These are phyloP conservation scores for Hylyphantes graminicola DNA, from an alignment of 1,140 invertebrate species.

Conservation along the genomic window DNA sequence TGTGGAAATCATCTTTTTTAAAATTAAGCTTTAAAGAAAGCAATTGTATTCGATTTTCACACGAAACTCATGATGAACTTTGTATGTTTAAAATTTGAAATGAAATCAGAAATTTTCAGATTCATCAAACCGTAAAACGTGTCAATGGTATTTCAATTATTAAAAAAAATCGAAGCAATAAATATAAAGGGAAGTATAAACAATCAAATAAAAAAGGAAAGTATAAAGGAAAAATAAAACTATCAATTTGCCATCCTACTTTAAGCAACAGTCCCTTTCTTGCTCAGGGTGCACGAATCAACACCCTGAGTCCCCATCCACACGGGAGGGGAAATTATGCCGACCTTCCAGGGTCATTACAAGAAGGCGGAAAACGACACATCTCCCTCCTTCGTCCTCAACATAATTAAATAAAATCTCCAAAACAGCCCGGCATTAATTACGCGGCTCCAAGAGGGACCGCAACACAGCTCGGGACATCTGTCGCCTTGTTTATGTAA, in stretches of 20 bases:
- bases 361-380: conserved; percentile 47
- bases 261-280: conserved; percentile 10
- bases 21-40: no score
- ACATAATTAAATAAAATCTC: conserved; percentile 53
- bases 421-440: conserved; percentile 28
- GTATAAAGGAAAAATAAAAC: neutral
- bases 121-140: neutral
- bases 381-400: conserved; percentile 2
- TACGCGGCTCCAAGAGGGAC: conserved; percentile 36
- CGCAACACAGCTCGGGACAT: conserved; percentile 37
- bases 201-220: no score
- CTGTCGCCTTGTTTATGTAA: conserved; percentile 45
- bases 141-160: neutral
- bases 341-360: conserved; percentile 29
- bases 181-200: no score
- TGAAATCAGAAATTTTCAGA: no score
- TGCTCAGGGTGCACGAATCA: neutral
- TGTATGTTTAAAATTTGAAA: neutral
- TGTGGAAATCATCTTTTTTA: no score
- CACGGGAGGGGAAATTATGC: conserved; percentile 25
- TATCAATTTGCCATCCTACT: neutral
- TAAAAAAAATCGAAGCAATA: neutral
- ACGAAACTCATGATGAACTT: no score
- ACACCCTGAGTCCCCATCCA: neutral
- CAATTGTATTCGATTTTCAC: no score